Base-by-base conservation (phyloP, 2,888 invertebrate genomes). In the Belgica antarctica region DNA sequence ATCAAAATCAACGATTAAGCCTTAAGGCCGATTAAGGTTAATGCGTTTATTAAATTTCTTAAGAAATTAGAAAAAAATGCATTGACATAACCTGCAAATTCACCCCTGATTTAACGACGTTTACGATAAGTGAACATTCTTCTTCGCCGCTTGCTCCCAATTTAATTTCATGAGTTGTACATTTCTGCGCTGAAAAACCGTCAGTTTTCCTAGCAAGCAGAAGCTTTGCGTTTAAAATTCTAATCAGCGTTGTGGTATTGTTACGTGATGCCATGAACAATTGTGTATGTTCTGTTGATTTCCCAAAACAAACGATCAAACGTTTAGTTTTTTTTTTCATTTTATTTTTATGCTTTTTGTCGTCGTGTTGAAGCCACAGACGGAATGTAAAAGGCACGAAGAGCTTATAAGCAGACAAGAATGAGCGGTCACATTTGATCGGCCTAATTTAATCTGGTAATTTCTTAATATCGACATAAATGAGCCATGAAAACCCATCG, bases 361-460 rank as follows among this genome's bases (percentile, higher is more conserved):
- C n/a, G 2, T 59, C n/a, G 19, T 27, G 15, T 12, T 27, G 25
- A n/a, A 22, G 22, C 59, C 25, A 19, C 59, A 59, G n/a, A 25
- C 25, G 12, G 10, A 59, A n/a, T 4, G n/a, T 25, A 27, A 27
- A 27, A 34, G 57, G 31, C n/a, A n/a, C n/a, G n/a, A n/a, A n/a
- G n/a, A n/a, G n/a, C n/a, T n/a, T n/a, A n/a, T n/a, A n/a, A n/a
- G n/a, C n/a, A 57, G 34, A 68, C 57, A 68, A 15, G 57, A 15
- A 52, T 68, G 57, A 31, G 31, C 34, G 34, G 57, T 68, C 68
- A 57, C 68, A 57, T 65, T 65, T 52, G 68, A 68, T 57, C n/a
- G 47, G 52, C 68, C 57, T 57, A 68, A 68, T 68, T 68, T 34
- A 68, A 68, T 68, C 24, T 57, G 22, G 31, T 31, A 24, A 57